phyloP scores from a whole-genome alignment of 2,113 vertebrate species.

The rabbit (Oryctolagus cuniculus) region DNA sequence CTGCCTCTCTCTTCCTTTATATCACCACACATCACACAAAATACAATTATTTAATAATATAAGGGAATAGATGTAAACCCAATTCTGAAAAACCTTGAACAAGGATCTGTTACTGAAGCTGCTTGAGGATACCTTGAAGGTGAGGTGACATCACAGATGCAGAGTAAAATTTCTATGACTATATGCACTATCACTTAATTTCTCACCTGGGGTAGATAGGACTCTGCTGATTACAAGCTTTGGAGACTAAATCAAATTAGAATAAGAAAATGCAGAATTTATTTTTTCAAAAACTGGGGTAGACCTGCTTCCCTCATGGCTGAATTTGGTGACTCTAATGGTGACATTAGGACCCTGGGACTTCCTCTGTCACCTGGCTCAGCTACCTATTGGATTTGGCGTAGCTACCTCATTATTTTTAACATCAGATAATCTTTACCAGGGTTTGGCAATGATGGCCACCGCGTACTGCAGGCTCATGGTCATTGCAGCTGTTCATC shows the following conservation, averaged over 20 bases:
- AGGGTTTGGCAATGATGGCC: neutral
- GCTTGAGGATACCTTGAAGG: neutral
- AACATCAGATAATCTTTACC: neutral
- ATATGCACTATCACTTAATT: no score
- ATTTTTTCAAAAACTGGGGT: neutral
- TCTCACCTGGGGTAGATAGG: neutral
- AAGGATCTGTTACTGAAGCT: neutral
- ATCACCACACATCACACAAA: no score
- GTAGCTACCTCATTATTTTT: neutral
- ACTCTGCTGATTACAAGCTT: neutral
- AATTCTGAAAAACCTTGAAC: neutral
- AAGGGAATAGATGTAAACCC: neutral
- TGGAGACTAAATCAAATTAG: neutral
- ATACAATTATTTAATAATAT: no score
- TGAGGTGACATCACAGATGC: neutral
- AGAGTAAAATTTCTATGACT: neutral
- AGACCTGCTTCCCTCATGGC: neutral
- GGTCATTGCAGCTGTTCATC: neutral
- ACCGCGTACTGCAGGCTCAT: neutral
- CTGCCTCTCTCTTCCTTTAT: no score
- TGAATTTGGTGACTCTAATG: neutral
- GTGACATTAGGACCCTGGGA: neutral
- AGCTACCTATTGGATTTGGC: neutral
- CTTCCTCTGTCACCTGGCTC: neutral
- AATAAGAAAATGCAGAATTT: neutral